Evolutionary conservation across 2,888 invertebrate genomes (phyloP).

Genomic region (Stenoptilia bipunctidactyla): DNA sequence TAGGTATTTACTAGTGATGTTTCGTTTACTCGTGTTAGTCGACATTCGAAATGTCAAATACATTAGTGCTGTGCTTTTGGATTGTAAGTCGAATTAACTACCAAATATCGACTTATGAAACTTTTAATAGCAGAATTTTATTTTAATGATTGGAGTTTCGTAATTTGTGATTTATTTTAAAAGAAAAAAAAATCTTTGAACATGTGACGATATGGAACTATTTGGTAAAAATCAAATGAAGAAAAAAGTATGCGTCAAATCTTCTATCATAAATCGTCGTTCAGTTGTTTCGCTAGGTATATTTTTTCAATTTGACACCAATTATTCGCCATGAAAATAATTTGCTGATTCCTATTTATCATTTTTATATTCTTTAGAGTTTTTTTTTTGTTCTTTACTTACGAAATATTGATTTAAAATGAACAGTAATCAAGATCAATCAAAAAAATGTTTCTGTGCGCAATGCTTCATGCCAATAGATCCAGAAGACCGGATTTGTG

Average conservation of each 20-base stretch:
- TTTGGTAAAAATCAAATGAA: neutral
- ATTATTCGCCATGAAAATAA: constrained; percentile 26
- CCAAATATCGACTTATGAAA: no score
- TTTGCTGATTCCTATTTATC: constrained; percentile 43
- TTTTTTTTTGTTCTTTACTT: constrained; percentile 10
- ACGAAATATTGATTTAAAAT: constrained; percentile 28
- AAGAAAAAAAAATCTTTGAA: no score
- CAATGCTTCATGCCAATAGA: constrained; percentile 52
- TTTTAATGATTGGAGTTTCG: no score
- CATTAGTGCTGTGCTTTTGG: no score
- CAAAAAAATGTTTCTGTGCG: constrained; percentile 54
- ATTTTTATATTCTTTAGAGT: constrained; percentile 11
- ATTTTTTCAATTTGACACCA: constrained; percentile 28
- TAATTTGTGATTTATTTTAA: no score
- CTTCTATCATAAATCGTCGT: constrained; percentile 12
- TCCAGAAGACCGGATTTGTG: constrained; percentile 41
- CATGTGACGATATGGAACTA: neutral
- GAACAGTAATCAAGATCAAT: constrained; percentile 37
- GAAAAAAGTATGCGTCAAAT: neutral
- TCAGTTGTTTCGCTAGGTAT: constrained; percentile 15
- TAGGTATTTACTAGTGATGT: constrained; percentile 28
- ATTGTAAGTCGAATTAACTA: no score
- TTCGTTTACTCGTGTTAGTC: constrained; percentile 4
- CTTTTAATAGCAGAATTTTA: no score
- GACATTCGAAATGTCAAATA: constrained; percentile 14